phyloP scores from a whole-genome alignment of 2,113 vertebrate species.

The Donacobius atricapilla region DNA sequence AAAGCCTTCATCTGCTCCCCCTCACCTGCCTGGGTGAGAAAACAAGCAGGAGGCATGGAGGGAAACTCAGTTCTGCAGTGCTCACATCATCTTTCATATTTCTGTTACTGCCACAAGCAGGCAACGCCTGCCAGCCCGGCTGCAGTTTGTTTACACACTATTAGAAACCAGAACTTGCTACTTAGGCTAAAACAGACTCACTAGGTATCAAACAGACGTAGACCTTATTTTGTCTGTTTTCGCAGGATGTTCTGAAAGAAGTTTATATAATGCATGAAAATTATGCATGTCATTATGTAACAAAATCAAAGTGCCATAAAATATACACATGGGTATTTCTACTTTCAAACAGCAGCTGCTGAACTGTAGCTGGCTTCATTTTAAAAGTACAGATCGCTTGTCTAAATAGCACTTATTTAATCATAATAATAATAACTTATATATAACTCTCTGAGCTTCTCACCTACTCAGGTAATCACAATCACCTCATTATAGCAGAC shows the following conservation, averaged over 20 bases:
- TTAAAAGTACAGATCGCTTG: accelerated
- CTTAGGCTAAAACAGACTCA: neutral
- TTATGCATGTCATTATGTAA: neutral
- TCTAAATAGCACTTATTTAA: neutral
- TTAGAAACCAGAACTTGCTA: neutral
- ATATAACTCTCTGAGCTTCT: neutral
- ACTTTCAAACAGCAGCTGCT: neutral
- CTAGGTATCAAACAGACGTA: neutral
- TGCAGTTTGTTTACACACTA: neutral
- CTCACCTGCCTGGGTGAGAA: neutral
- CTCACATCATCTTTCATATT: neutral
- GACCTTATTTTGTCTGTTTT: neutral
- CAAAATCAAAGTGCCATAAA: neutral
- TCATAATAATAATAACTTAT: neutral
- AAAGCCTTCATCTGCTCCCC: neutral
- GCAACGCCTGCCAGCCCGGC: neutral
- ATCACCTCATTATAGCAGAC: neutral
- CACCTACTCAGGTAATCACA: neutral
- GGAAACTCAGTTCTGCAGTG: neutral
- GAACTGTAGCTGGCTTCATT: neutral
- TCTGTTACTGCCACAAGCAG: neutral
- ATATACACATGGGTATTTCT: neutral
- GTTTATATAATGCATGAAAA: neutral
- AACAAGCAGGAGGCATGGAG: neutral
- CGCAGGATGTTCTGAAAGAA: neutral